phyloP scores from a whole-genome alignment of 2,888 invertebrate genomes.

The Morinoia aosen region DNA sequence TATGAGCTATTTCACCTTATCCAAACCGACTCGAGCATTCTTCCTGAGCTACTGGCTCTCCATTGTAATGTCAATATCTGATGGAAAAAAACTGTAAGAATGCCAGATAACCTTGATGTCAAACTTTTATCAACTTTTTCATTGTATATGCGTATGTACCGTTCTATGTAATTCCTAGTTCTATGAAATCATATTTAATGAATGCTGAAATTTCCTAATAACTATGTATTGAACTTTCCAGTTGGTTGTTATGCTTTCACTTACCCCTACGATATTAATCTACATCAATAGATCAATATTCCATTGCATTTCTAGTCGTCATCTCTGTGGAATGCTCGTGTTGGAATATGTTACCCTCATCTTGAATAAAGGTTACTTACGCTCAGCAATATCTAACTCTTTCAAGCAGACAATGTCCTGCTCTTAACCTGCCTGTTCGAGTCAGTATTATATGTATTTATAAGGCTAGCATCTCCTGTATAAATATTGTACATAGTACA shows the following conservation, averaged over 20 bases:
- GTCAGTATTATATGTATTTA: conserved; percentile 23
- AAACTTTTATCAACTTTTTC: background rate
- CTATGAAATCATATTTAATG: background rate
- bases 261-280: background rate
- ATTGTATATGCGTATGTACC: background rate
- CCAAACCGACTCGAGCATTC: background rate
- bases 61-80: background rate
- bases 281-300: background rate
- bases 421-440: background rate
- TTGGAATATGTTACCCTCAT: background rate
- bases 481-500: conserved; percentile 36
- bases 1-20: background rate
- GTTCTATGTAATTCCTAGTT: background rate
- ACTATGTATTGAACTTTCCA: background rate
- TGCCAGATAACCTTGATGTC: background rate
- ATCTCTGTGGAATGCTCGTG: background rate
- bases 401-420: background rate
- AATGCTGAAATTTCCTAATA: background rate
- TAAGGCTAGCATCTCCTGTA: background rate
- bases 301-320: background rate
- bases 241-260: background rate
- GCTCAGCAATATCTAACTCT: background rate
- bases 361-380: background rate
- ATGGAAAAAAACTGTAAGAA: background rate
- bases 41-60: background rate